phyloP scores from a whole-genome alignment of 2,797 vertebrate species.

The Parauchenoglanis punctatus region DNA sequence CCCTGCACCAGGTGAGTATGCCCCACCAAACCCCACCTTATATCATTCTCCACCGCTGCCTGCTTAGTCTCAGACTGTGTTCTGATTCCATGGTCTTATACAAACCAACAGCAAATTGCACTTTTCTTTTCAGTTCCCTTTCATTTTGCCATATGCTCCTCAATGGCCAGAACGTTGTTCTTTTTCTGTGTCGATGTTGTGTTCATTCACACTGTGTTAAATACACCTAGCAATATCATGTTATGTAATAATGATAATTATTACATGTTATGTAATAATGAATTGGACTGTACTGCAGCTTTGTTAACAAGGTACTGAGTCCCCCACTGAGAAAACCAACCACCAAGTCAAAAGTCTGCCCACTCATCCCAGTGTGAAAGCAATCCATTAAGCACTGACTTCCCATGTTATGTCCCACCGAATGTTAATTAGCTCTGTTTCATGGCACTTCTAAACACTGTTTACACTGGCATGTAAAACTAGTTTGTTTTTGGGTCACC shows the following conservation, averaged over 20 bases:
- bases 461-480: neutral
- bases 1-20: conserved; percentile 78
- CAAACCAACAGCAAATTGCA: neutral
- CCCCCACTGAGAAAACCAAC: neutral
- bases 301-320: neutral
- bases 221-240: neutral
- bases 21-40: conserved; percentile 5
- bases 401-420: neutral
- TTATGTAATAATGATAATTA: neutral
- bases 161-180: neutral
- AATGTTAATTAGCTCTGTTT: neutral
- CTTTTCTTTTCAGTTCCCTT: neutral
- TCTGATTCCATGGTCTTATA: neutral
- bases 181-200: neutral
- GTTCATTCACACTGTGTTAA: neutral
- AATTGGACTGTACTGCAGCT: neutral
- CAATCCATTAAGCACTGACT: neutral
- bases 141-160: neutral
- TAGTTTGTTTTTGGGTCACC: neutral
- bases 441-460: neutral
- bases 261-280: neutral
- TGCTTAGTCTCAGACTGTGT: neutral
- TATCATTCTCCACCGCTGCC: neutral
- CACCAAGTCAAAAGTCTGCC: conserved; percentile 11
- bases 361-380: conserved; percentile 3